phyloP scores from a whole-genome alignment of 1,140 invertebrate species.

The Sminthurinus signatus region DNA sequence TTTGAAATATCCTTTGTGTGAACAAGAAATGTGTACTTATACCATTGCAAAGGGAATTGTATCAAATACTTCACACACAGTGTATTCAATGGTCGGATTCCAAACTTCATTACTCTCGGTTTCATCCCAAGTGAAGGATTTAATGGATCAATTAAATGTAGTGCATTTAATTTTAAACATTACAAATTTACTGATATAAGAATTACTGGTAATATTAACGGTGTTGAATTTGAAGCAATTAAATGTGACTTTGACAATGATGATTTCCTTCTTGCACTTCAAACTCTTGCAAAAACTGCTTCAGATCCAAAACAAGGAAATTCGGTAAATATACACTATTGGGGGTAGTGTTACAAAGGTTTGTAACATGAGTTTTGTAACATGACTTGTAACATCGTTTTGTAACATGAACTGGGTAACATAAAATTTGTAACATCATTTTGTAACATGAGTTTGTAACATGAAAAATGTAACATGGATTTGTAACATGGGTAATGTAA shows the following conservation, averaged over 20 bases:
- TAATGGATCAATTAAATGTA: not conserved
- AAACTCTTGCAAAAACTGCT: not conserved
- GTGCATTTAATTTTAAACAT: not conserved
- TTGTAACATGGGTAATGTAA: too few species aligned
- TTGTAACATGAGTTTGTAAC: too few species aligned
- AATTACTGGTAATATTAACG: not conserved
- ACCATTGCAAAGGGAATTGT: not conserved
- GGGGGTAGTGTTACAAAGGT: too few species aligned
- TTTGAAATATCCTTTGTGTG: not conserved
- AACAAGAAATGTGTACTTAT: not conserved
- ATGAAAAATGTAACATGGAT: too few species aligned
- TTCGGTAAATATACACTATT: too few species aligned
- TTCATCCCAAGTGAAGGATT: not conserved
- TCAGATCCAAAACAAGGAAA: not conserved
- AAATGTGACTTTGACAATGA: not conserved
- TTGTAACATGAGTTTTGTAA: too few species aligned
- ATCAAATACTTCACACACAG: not conserved
- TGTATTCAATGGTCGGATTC: not conserved
- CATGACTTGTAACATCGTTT: too few species aligned
- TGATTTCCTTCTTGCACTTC: not conserved
- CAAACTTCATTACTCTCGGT: not conserved
- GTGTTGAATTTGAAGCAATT: not conserved
- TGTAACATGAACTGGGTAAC: too few species aligned
- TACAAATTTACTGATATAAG: not conserved
- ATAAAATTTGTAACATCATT: too few species aligned